Evolutionary conservation across 2,888 invertebrate species (phyloP), one percentile per base, ranked within the genome.

Genomic region (Pyrrhia umbra): DNA sequence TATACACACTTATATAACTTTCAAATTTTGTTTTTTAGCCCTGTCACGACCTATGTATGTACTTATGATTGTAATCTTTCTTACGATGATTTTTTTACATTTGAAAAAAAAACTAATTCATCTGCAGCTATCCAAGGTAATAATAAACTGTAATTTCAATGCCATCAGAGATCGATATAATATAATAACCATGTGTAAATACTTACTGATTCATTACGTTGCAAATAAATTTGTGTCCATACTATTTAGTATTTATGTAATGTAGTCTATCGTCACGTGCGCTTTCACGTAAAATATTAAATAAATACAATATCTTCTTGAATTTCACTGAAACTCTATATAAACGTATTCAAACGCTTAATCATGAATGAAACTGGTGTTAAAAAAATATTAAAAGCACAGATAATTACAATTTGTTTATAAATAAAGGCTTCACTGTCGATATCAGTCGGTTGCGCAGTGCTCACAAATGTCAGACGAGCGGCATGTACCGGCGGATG

Each of bases 371-470:
- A 86, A 86, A 86, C 78, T 80, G 46, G 21, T 54, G 47, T 72
- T 68, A 70, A 69, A 68, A 62, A 74, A 21, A 59, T 67, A 68
- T 75, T 66, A 34, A 75, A 70, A 77, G 60, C 84, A 84, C 84
- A 68, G 55, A n/a, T 59, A 77, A 81, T 84, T 77, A 82, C 69
- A 76, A 78, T 87, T 90, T 91, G 89, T 92, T 91, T 89, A 90
- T 90, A 88, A 92, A 90, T 90, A 88, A 86, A 87, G 83, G 85
- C 80, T 86, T 83, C 85, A 86, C 85, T 79, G 80, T 74, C 62
- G 72, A 76, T 77, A 74, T 82, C 78, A 76, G 75, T 81, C 74
- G 82, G 79, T 77, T 82, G 83, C 85, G 84, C 85, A 83, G 82
- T 80, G 83, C 66, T 80, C 71, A 75, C 58, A 68, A 61, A 69